Conservation (phyloP, 2,888 invertebrate genomes). For the Drosophila mulleri region DNA sequence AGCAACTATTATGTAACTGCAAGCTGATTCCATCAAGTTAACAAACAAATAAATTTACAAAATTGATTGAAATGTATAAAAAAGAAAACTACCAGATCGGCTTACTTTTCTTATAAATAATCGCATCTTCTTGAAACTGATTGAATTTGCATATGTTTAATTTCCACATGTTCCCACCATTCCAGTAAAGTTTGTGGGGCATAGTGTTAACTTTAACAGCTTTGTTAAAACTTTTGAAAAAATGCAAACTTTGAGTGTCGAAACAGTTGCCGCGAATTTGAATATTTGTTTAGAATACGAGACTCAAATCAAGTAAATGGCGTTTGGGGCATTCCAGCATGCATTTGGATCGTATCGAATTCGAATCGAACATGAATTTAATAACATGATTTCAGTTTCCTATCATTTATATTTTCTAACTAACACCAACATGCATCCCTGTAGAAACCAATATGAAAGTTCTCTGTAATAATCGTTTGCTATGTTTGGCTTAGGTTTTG, state of each 20-base stretch:
- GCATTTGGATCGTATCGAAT: constrained; percentile 26
- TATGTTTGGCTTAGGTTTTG: constrained; percentile 87
- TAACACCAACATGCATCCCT: constrained; percentile 38
- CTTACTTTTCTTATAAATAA: background rate
- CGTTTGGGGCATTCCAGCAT: constrained; percentile 31
- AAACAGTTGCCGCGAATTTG: background rate
- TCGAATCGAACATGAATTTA: constrained; percentile 27
- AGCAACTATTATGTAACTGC: background rate
- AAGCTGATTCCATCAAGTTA: background rate
- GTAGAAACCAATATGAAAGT: background rate
- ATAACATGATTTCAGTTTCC: constrained; percentile 34
- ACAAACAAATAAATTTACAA: too few species aligned
- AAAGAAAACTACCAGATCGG: background rate
- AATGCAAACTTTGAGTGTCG: background rate
- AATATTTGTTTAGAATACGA: background rate
- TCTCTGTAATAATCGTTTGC: constrained; percentile 38
- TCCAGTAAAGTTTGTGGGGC: background rate
- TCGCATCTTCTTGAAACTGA: background rate
- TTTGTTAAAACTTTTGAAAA: background rate
- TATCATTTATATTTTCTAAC: constrained; percentile 42
- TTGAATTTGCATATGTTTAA: background rate
- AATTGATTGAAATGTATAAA: too few species aligned
- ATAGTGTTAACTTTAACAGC: background rate
- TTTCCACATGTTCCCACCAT: background rate
- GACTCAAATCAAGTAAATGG: constrained; percentile 51